phyloP scores from a whole-genome alignment of 2,797 vertebrate genomes.

The Pangasius mekongensis region DNA sequence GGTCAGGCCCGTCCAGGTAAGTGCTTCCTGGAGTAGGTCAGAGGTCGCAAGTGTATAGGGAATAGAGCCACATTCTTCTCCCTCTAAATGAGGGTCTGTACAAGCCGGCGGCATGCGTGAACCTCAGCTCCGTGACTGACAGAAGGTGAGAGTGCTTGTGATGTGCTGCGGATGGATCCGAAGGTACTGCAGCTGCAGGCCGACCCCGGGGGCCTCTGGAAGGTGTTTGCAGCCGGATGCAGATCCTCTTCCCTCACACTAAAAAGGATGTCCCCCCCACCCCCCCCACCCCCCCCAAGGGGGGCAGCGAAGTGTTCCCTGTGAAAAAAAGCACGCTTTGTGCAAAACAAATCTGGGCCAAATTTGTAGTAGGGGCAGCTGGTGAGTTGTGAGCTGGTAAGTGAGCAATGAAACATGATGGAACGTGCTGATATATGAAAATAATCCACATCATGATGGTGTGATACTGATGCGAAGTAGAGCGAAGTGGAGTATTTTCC shows the following conservation, averaged over 20 bases:
- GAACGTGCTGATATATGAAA: not conserved
- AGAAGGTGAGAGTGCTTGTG: conserved; percentile 57
- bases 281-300: not conserved
- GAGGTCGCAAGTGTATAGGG: conserved; percentile 55
- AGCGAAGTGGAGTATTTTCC: not conserved
- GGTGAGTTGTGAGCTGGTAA: not conserved
- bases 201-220: conserved; percentile 57
- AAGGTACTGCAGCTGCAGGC: conserved; percentile 60
- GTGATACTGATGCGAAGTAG: not conserved
- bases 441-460: not conserved
- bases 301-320: conserved; percentile 4
- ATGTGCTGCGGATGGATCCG: conserved; percentile 58
- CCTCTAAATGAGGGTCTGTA: conserved; percentile 34
- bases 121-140: conserved; percentile 43
- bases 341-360: conserved; percentile 33
- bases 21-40: conserved; percentile 60
- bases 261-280: conserved; percentile 28
- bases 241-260: conserved; percentile 37
- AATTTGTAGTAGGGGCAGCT: conserved; percentile 39
- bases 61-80: conserved; percentile 41
- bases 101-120: conserved; percentile 14
- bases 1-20: conserved; percentile 60
- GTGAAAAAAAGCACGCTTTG: conserved; percentile 32
- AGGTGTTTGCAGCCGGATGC: conserved; percentile 49
- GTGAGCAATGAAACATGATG: not conserved